Percentiles rank a stretch among this genome's conserved stretches.
Evolutionary conservation across 2,113 vertebrate genomes (phyloP).

Genomic region (Gymnogyps californianus): DNA sequence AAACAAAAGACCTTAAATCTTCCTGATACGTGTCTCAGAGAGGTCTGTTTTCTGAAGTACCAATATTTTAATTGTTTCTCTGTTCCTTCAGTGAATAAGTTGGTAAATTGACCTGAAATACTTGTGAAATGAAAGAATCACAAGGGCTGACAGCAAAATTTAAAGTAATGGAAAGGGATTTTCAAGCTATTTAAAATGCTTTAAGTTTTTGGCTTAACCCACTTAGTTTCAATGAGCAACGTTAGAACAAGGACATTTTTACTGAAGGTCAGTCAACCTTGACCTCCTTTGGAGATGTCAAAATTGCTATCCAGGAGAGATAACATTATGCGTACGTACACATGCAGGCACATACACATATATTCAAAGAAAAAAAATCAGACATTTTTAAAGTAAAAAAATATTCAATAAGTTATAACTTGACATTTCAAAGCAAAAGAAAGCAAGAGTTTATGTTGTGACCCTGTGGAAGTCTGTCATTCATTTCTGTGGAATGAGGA

Average conservation of each 20-base stretch:
- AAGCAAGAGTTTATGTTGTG: neutral
- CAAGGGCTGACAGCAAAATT: neutral
- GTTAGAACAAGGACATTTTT: neutral
- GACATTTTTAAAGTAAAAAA: neutral
- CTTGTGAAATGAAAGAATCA: neutral
- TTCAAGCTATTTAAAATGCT: neutral
- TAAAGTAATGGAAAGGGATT: neutral
- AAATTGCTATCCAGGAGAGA: neutral
- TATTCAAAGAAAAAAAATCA: neutral
- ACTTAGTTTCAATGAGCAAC: neutral
- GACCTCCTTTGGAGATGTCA: neutral
- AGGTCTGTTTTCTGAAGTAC: neutral
- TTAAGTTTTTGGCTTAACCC: neutral
- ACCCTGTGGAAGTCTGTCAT: neutral
- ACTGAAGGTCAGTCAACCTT: neutral
- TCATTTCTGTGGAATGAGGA: neutral
- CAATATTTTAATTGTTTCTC: neutral
- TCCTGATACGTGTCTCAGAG: neutral
- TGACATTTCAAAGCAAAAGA: neutral
- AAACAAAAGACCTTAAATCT: neutral
- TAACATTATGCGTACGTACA: neutral
- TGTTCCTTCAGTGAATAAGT: neutral
- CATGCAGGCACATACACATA: neutral
- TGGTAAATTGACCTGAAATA: neutral
- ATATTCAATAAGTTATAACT: neutral